Evolutionary conservation across 2,113 vertebrate genomes (phyloP), one percentile per base, ranked within the genome.

Genomic region (Sinocyclocheilus maitianheensis): DNA sequence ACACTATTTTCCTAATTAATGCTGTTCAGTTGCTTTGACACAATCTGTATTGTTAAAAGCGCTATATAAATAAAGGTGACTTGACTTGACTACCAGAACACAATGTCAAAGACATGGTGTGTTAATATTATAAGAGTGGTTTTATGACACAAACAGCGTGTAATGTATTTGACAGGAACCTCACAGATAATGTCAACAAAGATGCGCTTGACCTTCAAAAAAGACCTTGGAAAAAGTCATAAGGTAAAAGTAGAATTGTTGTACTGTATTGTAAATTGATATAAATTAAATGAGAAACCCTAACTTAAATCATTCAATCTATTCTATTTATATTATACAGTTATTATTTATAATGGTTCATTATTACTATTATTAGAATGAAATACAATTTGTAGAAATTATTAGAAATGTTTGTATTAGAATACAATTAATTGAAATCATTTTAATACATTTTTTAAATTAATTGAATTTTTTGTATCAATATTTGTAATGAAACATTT

Each of bases 61-160:
- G 26, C 26, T 26, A 26, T 26, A 26, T 26, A 26, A 26, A 26
- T 26, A 26, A 26, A 26, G 26, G 26, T 26, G 26, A 26, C 26
- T 26, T 26, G 26, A 26, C 26, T 26, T 26, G 26, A 26, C 26
- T 26, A n/a, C 51, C 34, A 58, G 37, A 53, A 46, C 71, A 71
- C 81, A 76, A 13, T 81, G 85, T 86, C 46, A 69, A 81, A 84
- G 60, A 69, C 20, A 7, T 37, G 20, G 63, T 67, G 43, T 14
- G 16, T 79, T 13, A 40, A 69, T 71, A 83, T 34, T 58, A 55
- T 62, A 24, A 69, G 67, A 86, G 26, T 5, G 34, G 24, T 60
- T 62, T 77, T 81, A 60, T 86, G 26, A 74, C 9, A 11, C 58
- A 83, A 48, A 75, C 55, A 58, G 22, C 43, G 14, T 81, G 30